These are phyloP conservation scores for Hydropotes inermis DNA, from an alignment of 2,113 vertebrate genomes.

Conservation along the genomic window DNA sequence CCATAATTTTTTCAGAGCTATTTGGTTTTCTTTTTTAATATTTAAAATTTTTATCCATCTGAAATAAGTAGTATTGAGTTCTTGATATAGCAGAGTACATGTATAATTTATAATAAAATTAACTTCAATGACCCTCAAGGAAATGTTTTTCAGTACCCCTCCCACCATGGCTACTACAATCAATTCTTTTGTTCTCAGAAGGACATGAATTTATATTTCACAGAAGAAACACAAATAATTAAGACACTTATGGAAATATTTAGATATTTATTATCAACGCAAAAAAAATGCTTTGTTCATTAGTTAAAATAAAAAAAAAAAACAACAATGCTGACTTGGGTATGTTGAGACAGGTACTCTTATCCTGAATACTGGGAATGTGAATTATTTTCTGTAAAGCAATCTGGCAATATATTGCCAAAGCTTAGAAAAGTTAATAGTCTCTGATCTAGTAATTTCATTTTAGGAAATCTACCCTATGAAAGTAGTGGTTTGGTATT, in stretches of 20 bases:
- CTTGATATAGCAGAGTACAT: neutral
- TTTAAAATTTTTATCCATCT: neutral
- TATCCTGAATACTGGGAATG: neutral
- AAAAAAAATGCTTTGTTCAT: slow-evolving; percentile 1
- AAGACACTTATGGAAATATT: neutral
- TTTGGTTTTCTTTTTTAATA: neutral
- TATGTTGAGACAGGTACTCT: neutral
- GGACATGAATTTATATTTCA: neutral
- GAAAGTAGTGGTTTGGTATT: neutral
- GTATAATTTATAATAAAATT: neutral
- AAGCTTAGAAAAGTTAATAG: neutral
- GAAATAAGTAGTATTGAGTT: neutral
- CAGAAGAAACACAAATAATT: neutral
- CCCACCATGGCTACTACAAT: neutral
- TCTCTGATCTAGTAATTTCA: neutral
- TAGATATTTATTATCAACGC: neutral
- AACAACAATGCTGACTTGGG: neutral
- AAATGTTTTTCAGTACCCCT: neutral
- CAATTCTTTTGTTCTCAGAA: neutral
- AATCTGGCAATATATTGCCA: neutral
- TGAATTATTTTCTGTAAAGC: slow-evolving; percentile 35
- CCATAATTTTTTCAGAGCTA: neutral
- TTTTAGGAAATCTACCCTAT: neutral
- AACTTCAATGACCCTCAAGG: neutral
- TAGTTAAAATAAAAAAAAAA: neutral